Base-by-base conservation (phyloP, 2,113 vertebrate species). In the Catharus fuscescens region DNA sequence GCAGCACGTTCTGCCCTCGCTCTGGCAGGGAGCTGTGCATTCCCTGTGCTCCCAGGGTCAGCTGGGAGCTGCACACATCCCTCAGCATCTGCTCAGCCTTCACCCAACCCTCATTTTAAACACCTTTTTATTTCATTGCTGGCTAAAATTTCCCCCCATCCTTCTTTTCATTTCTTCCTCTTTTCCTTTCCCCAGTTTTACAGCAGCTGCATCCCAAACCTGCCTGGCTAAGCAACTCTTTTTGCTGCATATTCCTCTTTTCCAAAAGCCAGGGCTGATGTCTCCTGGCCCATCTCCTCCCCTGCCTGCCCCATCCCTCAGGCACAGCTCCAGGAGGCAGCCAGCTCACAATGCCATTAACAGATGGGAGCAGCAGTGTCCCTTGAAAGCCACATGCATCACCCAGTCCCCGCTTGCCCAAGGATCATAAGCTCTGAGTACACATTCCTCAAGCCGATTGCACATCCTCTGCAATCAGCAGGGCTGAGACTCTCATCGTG, bases 381-480 rank as follows among this genome's bases (percentile, higher is more conserved):
- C 96, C 96, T 48, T 96, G 97, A 98, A 98, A 98, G 97, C 96
- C 97, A 96, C 96, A 98, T 98, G 97, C 96, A 98, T 98, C 97
- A 97, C 97, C 97, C 96, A 85, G 96, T 95, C 97, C 86, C 96
- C 42, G 88, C 95, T 61, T 28, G 93, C 97, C 97, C 97, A 96
- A 80, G 97, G 97, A 98, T 97, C 97, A 97, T 97, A 97, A 98
- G 98, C 97, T 97, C 98, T 96, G 97, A 98, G 97, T 96, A 98
- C 97, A 98, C 97, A 98, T 97, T 95, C 96, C 96, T 98, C 98
- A 97, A 97, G 96, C 97, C 97, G 66, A 97, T 95, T 97, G 97
- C 97, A 97, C 96, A 97, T 92, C 96, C 95, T 90, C 96, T 96
- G 94, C 97, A 97, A 98, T 98, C 97, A 98, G 94, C 85, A 90